These are phyloP conservation scores for Drosophila elegans DNA, from an alignment of 1,140 invertebrate species.

Conservation along the genomic window DNA sequence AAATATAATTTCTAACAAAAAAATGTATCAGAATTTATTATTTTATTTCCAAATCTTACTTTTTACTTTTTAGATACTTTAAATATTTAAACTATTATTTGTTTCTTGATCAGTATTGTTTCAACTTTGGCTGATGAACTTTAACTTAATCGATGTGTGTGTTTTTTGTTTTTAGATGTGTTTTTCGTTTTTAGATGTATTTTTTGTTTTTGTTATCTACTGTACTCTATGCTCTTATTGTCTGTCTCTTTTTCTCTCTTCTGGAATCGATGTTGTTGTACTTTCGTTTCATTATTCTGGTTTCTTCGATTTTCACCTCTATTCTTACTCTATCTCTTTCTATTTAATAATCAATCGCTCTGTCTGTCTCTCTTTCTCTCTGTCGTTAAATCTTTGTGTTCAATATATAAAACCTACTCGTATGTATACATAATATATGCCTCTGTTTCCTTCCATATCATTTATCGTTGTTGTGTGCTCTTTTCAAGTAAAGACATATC, in stretches of 20 bases:
- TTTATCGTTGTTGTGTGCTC: slow-evolving; percentile 51
- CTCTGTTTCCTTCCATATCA: slow-evolving; percentile 69
- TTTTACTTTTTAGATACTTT: no score
- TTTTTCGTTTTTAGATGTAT: slow-evolving; percentile 6
- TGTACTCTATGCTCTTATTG: slow-evolving; percentile 18
- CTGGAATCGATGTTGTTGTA: slow-evolving; percentile 63
- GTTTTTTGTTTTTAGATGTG: not conserved
- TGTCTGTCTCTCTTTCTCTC: slow-evolving; percentile 55
- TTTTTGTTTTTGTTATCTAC: slow-evolving; percentile 11
- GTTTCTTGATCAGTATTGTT: not conserved
- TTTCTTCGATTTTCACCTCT: slow-evolving; percentile 19
- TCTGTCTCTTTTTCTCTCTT: slow-evolving; percentile 32
- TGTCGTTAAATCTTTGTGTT: slow-evolving; percentile 55
- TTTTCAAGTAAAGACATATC: slow-evolving; percentile 54
- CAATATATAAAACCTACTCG: slow-evolving; percentile 70
- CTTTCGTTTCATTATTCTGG: slow-evolving; percentile 48
- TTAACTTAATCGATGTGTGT: slow-evolving; percentile 7
- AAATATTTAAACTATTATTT: not conserved
- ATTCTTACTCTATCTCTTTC: slow-evolving; percentile 33
- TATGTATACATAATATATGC: slow-evolving; percentile 78
- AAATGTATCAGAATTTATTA: no score
- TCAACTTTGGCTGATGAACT: slow-evolving; percentile 3
- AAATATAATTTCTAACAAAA: no score
- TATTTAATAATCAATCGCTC: slow-evolving; percentile 52
- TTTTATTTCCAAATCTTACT: no score